Base-by-base conservation (phyloP, 2,888 invertebrate genomes). In the Cryptocephalus primarius region DNA sequence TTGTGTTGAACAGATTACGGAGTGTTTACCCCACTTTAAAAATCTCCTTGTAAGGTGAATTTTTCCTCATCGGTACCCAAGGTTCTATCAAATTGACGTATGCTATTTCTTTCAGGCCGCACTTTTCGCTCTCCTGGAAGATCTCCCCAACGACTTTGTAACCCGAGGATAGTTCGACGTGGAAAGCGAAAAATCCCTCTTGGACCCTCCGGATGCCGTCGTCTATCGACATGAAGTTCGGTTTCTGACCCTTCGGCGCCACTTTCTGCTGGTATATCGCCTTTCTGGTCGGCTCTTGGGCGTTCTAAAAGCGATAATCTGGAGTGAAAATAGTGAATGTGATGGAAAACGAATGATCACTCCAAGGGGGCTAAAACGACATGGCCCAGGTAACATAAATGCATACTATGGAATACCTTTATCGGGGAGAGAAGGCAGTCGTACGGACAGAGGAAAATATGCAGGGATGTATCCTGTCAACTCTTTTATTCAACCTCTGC, bases 61-160 rank as follows among this genome's bases (percentile, higher is more conserved):
- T 63, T 57, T 75, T 78, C 59, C 71, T 74, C 0, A 75, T 72
- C 0, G 75, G 72, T 1, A 77, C 61, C 74, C 75, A 76, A 0
- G 78, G 77, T 40, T 76, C 74, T 1, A 73, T 71, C 45, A 75
- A 70, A 52, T 75, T 75, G 33, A 76, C 70, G 55, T 72, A 77
- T 52, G 72, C 72, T 0, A 79, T 75, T 60, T 83, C 83, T 46
- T 77, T 76, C 14, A 85, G 65, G 0, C 80, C 79, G 60, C 85
- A 85, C 62, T 85, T 85, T 64, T 85, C 80, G 10, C 76, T 76
- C 62, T 85, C 85, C 12, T 73, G 69, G 60, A 80, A 85, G 45
- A 76, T 79, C 62, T 81, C 79, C 12, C 77, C 76, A 1, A 84
- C 77, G 32, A 83, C 69, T 61, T 82, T 79, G 61, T 83, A 84